Conservation (phyloP, 2,888 invertebrate species). For the Diachrysia chrysitis region DNA sequence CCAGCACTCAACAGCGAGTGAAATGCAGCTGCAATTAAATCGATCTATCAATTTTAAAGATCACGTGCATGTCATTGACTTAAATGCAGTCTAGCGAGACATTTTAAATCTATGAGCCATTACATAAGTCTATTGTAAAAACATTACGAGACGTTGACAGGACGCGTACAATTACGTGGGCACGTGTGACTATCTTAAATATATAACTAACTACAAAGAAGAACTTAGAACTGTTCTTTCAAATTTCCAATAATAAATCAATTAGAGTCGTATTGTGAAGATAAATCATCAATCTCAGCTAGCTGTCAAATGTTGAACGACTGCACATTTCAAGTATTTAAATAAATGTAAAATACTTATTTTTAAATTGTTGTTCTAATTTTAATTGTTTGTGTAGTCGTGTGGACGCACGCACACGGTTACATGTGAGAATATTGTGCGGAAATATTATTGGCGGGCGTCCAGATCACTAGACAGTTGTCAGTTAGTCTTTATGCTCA, state of each 20-base stretch:
- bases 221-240: constrained; percentile 6
- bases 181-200: constrained; percentile 32
- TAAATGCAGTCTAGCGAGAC: constrained; percentile 50
- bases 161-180: constrained; percentile 28
- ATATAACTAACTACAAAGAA: constrained; percentile 15
- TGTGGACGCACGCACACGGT: constrained; percentile 38
- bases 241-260: constrained; percentile 8
- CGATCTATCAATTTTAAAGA: constrained; percentile 46
- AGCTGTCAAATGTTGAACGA: constrained; percentile 29
- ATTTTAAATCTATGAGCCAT: constrained; percentile 42
- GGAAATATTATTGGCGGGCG: constrained; percentile 66
- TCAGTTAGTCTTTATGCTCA: constrained; percentile 59
- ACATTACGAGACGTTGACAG: constrained; percentile 32
- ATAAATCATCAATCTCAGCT: constrained; percentile 9
- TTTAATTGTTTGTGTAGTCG: constrained; percentile 53
- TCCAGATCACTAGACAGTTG: constrained; percentile 66
- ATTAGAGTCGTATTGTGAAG: constrained; percentile 20
- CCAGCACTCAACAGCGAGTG: constrained; percentile 30
- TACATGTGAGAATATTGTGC: constrained; percentile 57
- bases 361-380: constrained; percentile 38
- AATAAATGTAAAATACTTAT: constrained; percentile 37
- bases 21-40: constrained; percentile 38
- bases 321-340: constrained; percentile 14
- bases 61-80: constrained; percentile 50
- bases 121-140: constrained; percentile 45